Base-by-base conservation (phyloP, 1,140 invertebrate species). In the Tetramorium parvispinum region DNA sequence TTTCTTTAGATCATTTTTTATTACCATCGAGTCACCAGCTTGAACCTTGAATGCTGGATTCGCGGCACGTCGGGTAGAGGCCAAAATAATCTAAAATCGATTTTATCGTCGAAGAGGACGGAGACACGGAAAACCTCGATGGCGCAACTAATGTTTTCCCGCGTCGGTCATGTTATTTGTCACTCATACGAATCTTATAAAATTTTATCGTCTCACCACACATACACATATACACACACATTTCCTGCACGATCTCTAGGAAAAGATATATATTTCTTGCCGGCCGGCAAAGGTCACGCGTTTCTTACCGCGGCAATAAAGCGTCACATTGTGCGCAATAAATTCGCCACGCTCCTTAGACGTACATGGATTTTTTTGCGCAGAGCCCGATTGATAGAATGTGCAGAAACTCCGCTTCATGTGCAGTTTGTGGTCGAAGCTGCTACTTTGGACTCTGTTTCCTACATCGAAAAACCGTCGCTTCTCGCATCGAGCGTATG, bases 211-310 rank as follows among this genome's bases (percentile, higher is more conserved):
- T 32, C 13, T 24, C 49, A 66, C 32, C 18, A 43, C 49, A 43
- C 43, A 43, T 10, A 24, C 10, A 40, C 10, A 68, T 2, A 46
- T 5, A 68, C 37, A 55, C 16, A 43, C 13, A 55, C 1, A 75
- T 73, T 85, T 87, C 61, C 49, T 43, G 37, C 40, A 85, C 49
- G 70, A 65, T 73, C 68, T 85, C 81, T 85, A 63, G 46, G 27
- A 87, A 85, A 76, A 85, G 40, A 66, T 87, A 66, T 87, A 75
- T 75, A 87, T 55, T 85, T 87, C 40, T 73, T 85, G 59, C 37
- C 27, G 46, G 37, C 49, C 61, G 43, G 70, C 81, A 83, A 78
- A 88, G 55, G 65, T 88, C 71, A 78, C 43, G 46, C 51, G 75
- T 57, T 59, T 61, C 79, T 27, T 76, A 65, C 82, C 21, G 49